Base-by-base conservation (phyloP, 1,140 invertebrate species). In the Samia ricini region DNA sequence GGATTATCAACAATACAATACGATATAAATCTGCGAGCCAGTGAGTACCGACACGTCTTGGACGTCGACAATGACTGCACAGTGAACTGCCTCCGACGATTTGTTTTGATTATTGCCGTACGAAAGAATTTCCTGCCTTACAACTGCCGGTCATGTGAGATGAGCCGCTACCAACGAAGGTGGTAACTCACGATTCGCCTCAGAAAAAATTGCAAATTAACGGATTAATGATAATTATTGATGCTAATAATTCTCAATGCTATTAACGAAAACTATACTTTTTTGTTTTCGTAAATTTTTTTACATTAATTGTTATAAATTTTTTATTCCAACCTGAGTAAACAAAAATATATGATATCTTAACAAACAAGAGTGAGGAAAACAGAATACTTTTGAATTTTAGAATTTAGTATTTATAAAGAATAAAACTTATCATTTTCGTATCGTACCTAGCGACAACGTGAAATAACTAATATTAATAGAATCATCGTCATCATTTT, bases 91-190 rank as follows among this genome's bases (percentile, higher is more conserved):
- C 63, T 63, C 64, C 57, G 54, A 66, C 62, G 61, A 68, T 54
- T 62, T 71, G 63, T 75, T 71, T 72, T 72, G 68, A 72, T 70
- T 64, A 59, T 64, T 62, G 63, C 51, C 62, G 1, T 15, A 42
- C 15, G 15, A 49, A 42, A 63, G 56, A 63, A 68, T 69, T 66
- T 68, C n/a, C 67, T 29, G 10, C 24, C 52, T 55, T 55, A 5
- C 33, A 49, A 63, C 21, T 42, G 42, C n/a, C 23, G 56, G 67
- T 77, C 76, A 81, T 75, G 76, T 77, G 72, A 78, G 72, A 71
- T 71, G 65, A 49, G 56, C 60, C 50, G 42, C n/a, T 29, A 8
- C 6, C 6, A 29, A 8, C 4, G 26, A 29, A 29, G 26, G 26
- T 29, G 6, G 10, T 10, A n/a, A 29, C 26, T 8, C 26, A 15